Conservation (phyloP, 2,797 vertebrate genomes). For the Cetoscarus ocellatus region DNA sequence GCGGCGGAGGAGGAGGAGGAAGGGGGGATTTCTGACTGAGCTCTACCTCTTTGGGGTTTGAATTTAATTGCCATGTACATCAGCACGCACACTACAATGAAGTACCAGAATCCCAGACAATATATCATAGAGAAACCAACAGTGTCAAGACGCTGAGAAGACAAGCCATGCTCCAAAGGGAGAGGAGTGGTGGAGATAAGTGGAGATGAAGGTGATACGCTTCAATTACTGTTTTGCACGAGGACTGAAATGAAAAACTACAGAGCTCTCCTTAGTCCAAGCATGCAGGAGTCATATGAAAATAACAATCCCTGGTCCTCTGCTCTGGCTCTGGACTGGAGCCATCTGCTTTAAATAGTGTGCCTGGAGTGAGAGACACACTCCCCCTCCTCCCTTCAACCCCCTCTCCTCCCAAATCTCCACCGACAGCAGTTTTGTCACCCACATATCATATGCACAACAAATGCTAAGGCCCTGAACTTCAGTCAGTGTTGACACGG, state of each 20-base stretch:
- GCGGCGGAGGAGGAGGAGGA: background rate
- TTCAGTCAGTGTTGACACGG: constrained; percentile 65
- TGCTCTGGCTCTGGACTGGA: constrained; percentile 56
- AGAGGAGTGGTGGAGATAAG: constrained; percentile 72
- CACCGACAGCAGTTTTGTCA: constrained; percentile 67
- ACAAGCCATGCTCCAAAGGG: constrained; percentile 67
- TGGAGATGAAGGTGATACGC: constrained; percentile 77
- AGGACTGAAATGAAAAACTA: constrained; percentile 64
- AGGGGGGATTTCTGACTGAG: constrained; percentile 28
- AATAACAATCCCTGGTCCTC: constrained; percentile 63
- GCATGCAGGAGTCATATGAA: constrained; percentile 58
- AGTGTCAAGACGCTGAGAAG: constrained; percentile 65
- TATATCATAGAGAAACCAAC: constrained; percentile 78
- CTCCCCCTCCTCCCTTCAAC: constrained; percentile 20
- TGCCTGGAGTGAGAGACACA: constrained; percentile 46
- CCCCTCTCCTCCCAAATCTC: constrained; percentile 50
- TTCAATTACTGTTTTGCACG: constrained; percentile 78
- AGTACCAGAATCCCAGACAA: constrained; percentile 68
- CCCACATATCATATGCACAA: constrained; percentile 77
- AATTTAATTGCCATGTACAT: constrained; percentile 82
- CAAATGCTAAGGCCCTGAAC: constrained; percentile 73
- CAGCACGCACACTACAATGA: constrained; percentile 65
- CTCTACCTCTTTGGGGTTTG: constrained; percentile 68
- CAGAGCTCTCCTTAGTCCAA: constrained; percentile 51
- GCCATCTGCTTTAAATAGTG: constrained; percentile 71